Evolutionary conservation across 1,140 invertebrate genomes (phyloP).

Genomic region (Stegodyphus mimosarum): DNA sequence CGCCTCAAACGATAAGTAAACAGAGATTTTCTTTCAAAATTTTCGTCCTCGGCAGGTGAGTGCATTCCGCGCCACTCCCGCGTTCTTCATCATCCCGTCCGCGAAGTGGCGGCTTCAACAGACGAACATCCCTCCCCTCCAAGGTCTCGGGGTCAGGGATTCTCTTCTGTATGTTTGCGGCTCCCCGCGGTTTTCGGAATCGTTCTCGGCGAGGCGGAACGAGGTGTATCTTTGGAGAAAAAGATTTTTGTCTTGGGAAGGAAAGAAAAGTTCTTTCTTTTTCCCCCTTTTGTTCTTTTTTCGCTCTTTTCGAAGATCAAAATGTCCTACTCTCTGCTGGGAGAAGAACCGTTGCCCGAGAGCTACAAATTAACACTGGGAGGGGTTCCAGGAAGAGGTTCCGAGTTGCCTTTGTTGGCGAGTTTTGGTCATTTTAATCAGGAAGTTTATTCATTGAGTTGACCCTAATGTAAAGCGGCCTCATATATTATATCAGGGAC

Average conservation of each 20-base stretch:
- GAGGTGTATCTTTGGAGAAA: not conserved
- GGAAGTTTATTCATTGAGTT: too few species aligned
- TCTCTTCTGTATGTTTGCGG: not conserved
- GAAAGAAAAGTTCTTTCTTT: not conserved
- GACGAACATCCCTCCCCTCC: not conserved
- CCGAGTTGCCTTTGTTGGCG: not conserved
- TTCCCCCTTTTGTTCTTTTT: not conserved
- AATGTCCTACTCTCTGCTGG: not conserved
- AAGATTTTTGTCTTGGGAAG: not conserved
- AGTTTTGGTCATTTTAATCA: not conserved
- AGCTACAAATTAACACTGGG: not conserved
- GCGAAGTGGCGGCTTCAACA: too few species aligned
- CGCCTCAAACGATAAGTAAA: slow-evolving; percentile 12
- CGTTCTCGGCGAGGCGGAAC: slow-evolving; percentile 24
- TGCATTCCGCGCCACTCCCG: slow-evolving; percentile 3
- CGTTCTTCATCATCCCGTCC: not conserved
- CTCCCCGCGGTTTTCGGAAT: slow-evolving; percentile 14
- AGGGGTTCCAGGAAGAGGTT: not conserved
- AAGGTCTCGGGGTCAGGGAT: slow-evolving; percentile 7
- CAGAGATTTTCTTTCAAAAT: not conserved
- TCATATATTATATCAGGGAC: too few species aligned
- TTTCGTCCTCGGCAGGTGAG: not conserved
- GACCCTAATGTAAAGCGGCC: too few species aligned
- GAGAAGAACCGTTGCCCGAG: not conserved
- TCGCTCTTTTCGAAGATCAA: too few species aligned